Base-by-base conservation (phyloP, 2,113 vertebrate genomes). In the Reinhardtius hippoglossoides region DNA sequence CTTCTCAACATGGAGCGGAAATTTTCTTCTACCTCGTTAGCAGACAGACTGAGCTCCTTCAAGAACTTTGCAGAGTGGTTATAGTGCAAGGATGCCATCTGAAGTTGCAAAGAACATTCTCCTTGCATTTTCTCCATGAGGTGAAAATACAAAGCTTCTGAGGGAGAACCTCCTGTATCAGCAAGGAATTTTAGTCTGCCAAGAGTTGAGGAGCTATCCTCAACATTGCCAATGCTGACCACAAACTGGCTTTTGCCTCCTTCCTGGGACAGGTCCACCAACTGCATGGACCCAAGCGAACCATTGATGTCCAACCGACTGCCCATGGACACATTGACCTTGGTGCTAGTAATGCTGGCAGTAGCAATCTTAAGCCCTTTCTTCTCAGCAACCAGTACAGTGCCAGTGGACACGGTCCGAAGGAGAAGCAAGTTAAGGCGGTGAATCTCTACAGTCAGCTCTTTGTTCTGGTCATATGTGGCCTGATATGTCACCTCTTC, bases 1-100 rank as follows among this genome's bases (percentile, higher is more conserved):
- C 91, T 97, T 91, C 97, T 98, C 82, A 99, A 89, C 96, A 98
- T 98, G 64, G 94, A 95, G 60, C 95, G 93, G 81, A 99, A 99
- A 81, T 96, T 98, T 81, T 98, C 98, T 59, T 99, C 98, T 18
- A 98, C 91, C 75, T 99, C 98, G 35, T 97, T 98, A 89, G 98
- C 97, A 16, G 98, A 98, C 63, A 99, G 87, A 9, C 95, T 93
- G 5, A 99, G 83, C 42, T 99, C 97, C 75, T 97, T 97, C 77
- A 99, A 78, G 80, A 99, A 99, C 67, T 97, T 99, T 1, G 98
- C 95, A 0, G 97, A 98, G 88, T 99, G 98, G 90, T 97, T 99
- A 80, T 98, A 99, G 92, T 99, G 97, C 27, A 99, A 87, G 0
- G 98, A 99, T 0, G 98, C 98, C 98, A 99, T 99, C 70, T 95